A percentile compares a stretch with the other conserved stretches of the same genome.
Evolutionary conservation across 1,140 invertebrate genomes (phyloP).

Genomic region (Ditylenchus dipsaci): DNA sequence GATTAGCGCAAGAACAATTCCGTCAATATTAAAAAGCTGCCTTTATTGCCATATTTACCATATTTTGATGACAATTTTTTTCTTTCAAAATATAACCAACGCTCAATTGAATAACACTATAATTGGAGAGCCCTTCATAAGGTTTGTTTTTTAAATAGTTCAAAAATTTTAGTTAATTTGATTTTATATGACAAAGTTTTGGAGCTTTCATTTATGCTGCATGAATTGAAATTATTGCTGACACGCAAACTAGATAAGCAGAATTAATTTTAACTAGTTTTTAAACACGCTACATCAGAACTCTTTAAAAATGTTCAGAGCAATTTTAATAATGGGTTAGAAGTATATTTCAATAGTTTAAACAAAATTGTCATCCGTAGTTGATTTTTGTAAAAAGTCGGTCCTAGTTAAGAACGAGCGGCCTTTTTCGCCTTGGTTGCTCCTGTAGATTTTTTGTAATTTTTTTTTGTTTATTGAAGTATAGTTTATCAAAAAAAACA

Average conservation of each 20-base stretch:
- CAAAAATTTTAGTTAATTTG: background rate
- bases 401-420: no score
- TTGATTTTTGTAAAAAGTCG: no score
- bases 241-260: background rate
- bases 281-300: background rate
- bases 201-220: background rate
- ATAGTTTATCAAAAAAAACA: no score
- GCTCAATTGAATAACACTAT: conserved; percentile 8
- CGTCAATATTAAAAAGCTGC: background rate
- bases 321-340: background rate
- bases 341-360: no score
- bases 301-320: background rate
- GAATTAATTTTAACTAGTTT: background rate
- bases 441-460: no score
- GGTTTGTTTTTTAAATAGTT: background rate
- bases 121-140: conserved; percentile 1
- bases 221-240: background rate
- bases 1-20: no score
- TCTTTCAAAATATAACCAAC: background rate
- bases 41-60: background rate
- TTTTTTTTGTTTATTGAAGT: no score
- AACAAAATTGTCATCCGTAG: no score
- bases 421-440: no score
- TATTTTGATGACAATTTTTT: background rate
- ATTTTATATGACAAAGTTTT: no score